These are phyloP conservation scores for Tinamus guttatus DNA, from an alignment of 2,113 vertebrate genomes.

Conservation along the genomic window DNA sequence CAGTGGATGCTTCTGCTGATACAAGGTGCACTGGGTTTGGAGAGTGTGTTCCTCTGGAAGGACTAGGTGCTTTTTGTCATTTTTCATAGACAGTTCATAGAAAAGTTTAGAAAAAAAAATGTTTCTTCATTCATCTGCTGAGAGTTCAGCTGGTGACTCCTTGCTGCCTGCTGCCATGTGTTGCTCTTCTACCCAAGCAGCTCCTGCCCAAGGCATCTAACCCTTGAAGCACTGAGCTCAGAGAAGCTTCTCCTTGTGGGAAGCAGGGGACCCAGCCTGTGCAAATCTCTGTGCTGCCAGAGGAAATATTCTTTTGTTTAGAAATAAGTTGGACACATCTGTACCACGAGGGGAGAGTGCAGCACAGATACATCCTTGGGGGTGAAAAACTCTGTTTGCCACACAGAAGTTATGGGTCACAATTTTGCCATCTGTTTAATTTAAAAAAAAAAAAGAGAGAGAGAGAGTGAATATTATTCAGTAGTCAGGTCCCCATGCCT, in stretches of 20 bases:
- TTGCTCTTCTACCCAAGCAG: background rate
- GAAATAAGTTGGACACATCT: background rate
- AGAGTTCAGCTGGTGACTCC: background rate
- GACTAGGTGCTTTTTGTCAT: background rate
- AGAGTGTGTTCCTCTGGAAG: background rate
- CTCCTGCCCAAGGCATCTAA: background rate
- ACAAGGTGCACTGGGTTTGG: background rate
- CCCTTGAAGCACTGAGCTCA: background rate
- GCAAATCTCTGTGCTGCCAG: background rate
- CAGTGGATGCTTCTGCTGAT: background rate
- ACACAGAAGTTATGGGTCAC: background rate
- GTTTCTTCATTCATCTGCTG: background rate
- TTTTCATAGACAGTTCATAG: background rate
- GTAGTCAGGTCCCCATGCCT: background rate
- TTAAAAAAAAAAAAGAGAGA: no score
- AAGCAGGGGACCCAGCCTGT: background rate
- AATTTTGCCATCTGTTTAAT: background rate
- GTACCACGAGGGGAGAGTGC: background rate
- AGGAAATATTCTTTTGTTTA: background rate
- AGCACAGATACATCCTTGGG: accelerated
- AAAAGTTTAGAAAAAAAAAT: background rate
- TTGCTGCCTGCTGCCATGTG: background rate
- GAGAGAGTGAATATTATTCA: background rate
- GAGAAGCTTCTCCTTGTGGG: background rate
- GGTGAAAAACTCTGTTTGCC: background rate